A percentile compares a stretch with the other conserved stretches of the same genome.
Conservation (phyloP, 2,113 vertebrate genomes). For the Aptenodytes forsteri region DNA sequence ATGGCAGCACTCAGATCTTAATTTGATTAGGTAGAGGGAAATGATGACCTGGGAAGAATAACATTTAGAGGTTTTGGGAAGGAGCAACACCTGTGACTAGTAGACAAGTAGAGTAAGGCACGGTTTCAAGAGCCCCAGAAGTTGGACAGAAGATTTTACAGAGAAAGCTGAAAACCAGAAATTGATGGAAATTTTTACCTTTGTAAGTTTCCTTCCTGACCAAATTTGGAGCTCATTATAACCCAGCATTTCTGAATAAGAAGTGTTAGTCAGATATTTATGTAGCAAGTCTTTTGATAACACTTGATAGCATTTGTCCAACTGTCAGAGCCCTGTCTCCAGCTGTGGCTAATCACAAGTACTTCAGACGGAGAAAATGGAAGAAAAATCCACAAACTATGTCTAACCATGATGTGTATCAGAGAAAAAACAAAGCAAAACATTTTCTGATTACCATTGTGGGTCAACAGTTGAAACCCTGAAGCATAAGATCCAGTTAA, state of each 20-base stretch:
- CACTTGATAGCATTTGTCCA: neutral
- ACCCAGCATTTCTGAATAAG: neutral
- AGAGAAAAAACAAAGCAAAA: neutral
- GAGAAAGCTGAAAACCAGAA: neutral
- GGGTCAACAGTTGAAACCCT: neutral
- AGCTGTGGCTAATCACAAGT: neutral
- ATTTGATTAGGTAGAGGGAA: neutral
- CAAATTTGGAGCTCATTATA: neutral
- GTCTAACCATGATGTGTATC: neutral
- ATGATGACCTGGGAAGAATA: neutral
- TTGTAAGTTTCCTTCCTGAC: neutral
- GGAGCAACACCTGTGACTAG: neutral
- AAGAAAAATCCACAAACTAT: neutral
- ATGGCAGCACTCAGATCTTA: neutral
- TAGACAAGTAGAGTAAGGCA: neutral
- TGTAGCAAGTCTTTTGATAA: neutral
- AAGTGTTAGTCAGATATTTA: neutral
- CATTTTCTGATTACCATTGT: neutral
- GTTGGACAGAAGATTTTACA: neutral
- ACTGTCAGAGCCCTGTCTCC: neutral
- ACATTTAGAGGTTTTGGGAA: neutral
- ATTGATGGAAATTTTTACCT: neutral
- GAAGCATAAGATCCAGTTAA: neutral
- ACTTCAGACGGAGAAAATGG: neutral
- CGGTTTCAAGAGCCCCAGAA: neutral